Evolutionary conservation across 2,797 vertebrate species (phyloP).

Genomic region (Oreochromis mossambicus): DNA sequence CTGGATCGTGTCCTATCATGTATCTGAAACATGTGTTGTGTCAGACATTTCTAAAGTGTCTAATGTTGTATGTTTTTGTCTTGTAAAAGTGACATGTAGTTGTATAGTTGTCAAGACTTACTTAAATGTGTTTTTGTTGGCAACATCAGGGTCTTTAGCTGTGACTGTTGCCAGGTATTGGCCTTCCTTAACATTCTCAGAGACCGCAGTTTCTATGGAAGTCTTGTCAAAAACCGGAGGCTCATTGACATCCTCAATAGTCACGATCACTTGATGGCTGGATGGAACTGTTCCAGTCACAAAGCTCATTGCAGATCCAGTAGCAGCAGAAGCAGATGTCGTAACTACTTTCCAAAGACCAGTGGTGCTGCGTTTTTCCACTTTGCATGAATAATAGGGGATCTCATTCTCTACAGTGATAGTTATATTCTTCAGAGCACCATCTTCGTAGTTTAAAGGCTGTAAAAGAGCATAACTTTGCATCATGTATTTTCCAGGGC

Average conservation of each 20-base stretch:
- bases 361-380: not conserved
- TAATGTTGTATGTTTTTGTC: not conserved
- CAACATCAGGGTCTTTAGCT: conserved; percentile 54
- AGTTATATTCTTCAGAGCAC: conserved; percentile 14
- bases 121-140: not conserved
- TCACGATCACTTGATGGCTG: conserved; percentile 6
- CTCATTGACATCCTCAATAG: conserved; percentile 64
- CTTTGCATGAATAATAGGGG: conserved; percentile 39
- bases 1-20: conserved; percentile 49
- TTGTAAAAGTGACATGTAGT: not conserved
- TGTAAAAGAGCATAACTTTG: conserved; percentile 2
- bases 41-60: not conserved
- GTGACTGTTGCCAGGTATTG: conserved; percentile 25
- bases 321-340: accelerated
- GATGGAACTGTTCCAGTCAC: accelerated
- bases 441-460: conserved; percentile 53
- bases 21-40: conserved; percentile 43
- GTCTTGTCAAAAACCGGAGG: conserved; percentile 27
- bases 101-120: conserved; percentile 19
- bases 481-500: not conserved
- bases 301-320: accelerated
- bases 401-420: conserved; percentile 58
- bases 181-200: conserved; percentile 32
- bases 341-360: conserved; percentile 40
- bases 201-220: not conserved